A percentile compares a stretch with the other conserved stretches of the same genome.
phyloP scores from a whole-genome alignment of 2,888 invertebrate genomes.

The Nomada ruficornis region DNA sequence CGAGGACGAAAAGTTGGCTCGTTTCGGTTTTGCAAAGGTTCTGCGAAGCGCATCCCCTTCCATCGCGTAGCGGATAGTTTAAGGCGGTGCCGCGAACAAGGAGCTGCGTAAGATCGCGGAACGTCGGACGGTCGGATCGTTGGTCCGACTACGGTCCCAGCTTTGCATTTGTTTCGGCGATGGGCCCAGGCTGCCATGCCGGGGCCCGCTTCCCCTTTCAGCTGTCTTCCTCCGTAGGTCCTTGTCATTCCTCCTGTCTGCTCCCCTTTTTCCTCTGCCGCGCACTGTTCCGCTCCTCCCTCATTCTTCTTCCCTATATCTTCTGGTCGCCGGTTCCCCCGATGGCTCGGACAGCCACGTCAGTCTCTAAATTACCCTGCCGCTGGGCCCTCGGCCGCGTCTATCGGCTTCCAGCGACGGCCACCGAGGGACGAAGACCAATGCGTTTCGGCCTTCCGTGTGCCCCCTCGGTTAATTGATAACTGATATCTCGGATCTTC shows the following conservation, averaged over 20 bases:
- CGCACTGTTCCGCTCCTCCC: conserved; percentile 50
- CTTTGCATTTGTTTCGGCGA: conserved; percentile 83
- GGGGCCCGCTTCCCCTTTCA: conserved; percentile 77
- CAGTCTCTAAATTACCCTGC: conserved; percentile 80
- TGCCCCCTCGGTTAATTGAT: conserved; percentile 80
- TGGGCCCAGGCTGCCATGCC: conserved; percentile 53
- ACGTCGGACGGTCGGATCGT: conserved; percentile 50
- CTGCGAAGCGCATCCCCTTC: conserved; percentile 26
- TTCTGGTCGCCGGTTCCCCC: conserved; percentile 55
- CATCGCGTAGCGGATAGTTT: conserved; percentile 77
- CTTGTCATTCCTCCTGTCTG: conserved; percentile 69
- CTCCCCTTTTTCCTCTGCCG: conserved; percentile 67
- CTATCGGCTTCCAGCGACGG: conserved; percentile 64
- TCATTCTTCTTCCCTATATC: conserved; percentile 67
- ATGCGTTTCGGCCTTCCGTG: conserved; percentile 76
- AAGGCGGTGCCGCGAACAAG: conserved; percentile 74
- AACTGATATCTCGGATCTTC: conserved; percentile 80
- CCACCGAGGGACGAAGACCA: conserved; percentile 70
- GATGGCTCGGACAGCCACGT: conserved; percentile 74
- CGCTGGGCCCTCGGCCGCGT: conserved; percentile 53
- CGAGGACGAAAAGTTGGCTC: conserved; percentile 48
- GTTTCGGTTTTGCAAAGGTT: conserved; percentile 54
- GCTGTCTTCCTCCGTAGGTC: conserved; percentile 74
- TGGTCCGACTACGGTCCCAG: conserved; percentile 63
- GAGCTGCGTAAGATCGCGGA: conserved; percentile 66